phyloP scores from a whole-genome alignment of 2,113 vertebrate genomes.

The Ictalurus furcatus region DNA sequence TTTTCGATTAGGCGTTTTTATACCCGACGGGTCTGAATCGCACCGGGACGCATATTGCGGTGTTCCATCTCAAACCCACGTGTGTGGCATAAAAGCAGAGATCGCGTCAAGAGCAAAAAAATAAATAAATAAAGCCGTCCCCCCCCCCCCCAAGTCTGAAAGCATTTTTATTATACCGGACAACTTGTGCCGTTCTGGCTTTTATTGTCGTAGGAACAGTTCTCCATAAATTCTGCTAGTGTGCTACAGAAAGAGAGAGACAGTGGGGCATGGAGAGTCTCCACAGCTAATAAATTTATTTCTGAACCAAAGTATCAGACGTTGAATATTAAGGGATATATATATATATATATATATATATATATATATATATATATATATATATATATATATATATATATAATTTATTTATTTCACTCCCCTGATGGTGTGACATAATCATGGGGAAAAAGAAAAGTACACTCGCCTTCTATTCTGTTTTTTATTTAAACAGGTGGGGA shows the following conservation, averaged over 20 bases:
- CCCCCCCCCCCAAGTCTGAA: too few relatives aligned
- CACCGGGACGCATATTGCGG: not conserved
- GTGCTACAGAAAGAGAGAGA: not conserved
- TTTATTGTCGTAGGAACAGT: not conserved
- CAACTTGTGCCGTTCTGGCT: not conserved
- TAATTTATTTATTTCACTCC: too few relatives aligned
- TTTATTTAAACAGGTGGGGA: too few relatives aligned
- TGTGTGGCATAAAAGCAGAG: not conserved
- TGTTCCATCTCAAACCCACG: not conserved
- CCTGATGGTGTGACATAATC: too few relatives aligned
- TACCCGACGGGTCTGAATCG: not conserved
- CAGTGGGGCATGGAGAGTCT: too few relatives aligned
- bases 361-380: too few relatives aligned
- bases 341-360: too few relatives aligned
- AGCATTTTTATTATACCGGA: not conserved
- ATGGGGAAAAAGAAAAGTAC: too few relatives aligned
- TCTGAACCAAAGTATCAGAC: not conserved
- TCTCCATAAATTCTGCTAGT: not conserved
- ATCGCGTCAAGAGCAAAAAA: not conserved
- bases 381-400: too few relatives aligned
- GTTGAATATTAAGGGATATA: not conserved
- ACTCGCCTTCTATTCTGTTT: too few relatives aligned
- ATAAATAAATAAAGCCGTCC: not conserved
- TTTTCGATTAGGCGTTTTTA: not conserved
- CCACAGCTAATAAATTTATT: not conserved